phyloP scores from a whole-genome alignment of 2,113 vertebrate species.

The Balaeniceps rex region DNA sequence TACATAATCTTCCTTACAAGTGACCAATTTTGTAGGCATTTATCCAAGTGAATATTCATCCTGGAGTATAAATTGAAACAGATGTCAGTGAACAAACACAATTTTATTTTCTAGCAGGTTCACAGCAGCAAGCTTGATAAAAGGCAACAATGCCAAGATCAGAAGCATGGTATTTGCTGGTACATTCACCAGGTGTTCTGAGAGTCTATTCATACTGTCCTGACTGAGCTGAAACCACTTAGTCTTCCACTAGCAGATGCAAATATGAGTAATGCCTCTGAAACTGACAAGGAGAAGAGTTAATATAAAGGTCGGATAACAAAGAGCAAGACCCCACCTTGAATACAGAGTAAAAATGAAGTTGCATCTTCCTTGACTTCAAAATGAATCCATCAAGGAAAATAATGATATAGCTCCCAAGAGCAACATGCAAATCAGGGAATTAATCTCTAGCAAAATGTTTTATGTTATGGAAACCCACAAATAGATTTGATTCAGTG shows the following conservation, averaged over 20 bases:
- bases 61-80: slow-evolving; percentile 41
- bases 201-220: slow-evolving; percentile 19
- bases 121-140: background rate
- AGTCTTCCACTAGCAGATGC: slow-evolving; percentile 29
- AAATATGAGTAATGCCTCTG: slow-evolving; percentile 49
- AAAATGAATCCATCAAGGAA: slow-evolving; percentile 58
- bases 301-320: slow-evolving; percentile 58
- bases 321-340: slow-evolving; percentile 29
- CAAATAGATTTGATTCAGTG: slow-evolving; percentile 70
- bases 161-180: slow-evolving; percentile 1
- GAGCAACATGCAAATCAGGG: slow-evolving; percentile 68
- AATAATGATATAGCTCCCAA: slow-evolving; percentile 59
- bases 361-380: slow-evolving; percentile 57
- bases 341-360: slow-evolving; percentile 39
- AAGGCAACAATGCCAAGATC: background rate
- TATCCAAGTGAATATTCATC: background rate
- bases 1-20: background rate
- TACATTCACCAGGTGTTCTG: background rate
- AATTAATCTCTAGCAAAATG: slow-evolving; percentile 75
- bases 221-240: slow-evolving; percentile 35
- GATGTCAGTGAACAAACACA: slow-evolving; percentile 12
- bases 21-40: background rate
- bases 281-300: slow-evolving; percentile 35
- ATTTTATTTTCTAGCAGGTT: slow-evolving; percentile 49
- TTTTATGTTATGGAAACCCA: slow-evolving; percentile 72